Evolutionary conservation across 2,888 invertebrate species (phyloP).

Genomic region (Latheticus oryzae): DNA sequence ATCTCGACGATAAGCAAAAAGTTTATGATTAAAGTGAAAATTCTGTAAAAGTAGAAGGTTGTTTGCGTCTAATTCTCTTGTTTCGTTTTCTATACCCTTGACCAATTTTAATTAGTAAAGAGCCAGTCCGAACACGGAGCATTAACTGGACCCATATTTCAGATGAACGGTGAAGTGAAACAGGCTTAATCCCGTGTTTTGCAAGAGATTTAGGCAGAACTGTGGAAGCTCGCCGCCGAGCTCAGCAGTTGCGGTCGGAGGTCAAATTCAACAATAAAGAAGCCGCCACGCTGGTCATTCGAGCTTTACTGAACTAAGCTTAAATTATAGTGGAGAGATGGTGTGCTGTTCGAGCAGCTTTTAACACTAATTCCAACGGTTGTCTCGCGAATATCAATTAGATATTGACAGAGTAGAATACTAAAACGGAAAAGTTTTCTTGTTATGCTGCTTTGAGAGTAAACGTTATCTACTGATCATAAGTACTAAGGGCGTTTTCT

Average conservation of each 20-base stretch:
- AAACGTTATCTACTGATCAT: no score
- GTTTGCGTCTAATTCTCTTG: neutral
- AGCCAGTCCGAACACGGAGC: slow-evolving; percentile 26
- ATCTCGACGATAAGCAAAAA: slow-evolving; percentile 42
- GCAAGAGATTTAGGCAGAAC: slow-evolving; percentile 41
- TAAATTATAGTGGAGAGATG: slow-evolving; percentile 58
- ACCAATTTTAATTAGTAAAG: slow-evolving; percentile 33
- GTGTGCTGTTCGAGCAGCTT: slow-evolving; percentile 39
- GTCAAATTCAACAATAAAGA: slow-evolving; percentile 61
- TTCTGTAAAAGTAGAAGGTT: slow-evolving; percentile 3
- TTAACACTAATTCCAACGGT: slow-evolving; percentile 37
- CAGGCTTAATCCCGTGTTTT: slow-evolving; percentile 40
- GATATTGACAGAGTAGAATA: slow-evolving; percentile 31
- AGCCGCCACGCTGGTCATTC: slow-evolving; percentile 58
- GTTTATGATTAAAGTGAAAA: slow-evolving; percentile 47
- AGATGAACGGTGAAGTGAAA: slow-evolving; percentile 39
- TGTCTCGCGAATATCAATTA: slow-evolving; percentile 42
- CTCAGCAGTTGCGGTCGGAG: slow-evolving; percentile 60
- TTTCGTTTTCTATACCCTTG: slow-evolving; percentile 3
- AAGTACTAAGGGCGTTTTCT: no score
- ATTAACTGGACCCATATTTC: slow-evolving; percentile 39
- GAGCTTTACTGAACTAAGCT: slow-evolving; percentile 59
- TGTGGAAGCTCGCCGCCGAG: slow-evolving; percentile 44
- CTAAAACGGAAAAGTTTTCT: no score
- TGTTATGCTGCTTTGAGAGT: no score